phyloP scores from a whole-genome alignment of 2,797 vertebrate species.

The Anguilla anguilla region DNA sequence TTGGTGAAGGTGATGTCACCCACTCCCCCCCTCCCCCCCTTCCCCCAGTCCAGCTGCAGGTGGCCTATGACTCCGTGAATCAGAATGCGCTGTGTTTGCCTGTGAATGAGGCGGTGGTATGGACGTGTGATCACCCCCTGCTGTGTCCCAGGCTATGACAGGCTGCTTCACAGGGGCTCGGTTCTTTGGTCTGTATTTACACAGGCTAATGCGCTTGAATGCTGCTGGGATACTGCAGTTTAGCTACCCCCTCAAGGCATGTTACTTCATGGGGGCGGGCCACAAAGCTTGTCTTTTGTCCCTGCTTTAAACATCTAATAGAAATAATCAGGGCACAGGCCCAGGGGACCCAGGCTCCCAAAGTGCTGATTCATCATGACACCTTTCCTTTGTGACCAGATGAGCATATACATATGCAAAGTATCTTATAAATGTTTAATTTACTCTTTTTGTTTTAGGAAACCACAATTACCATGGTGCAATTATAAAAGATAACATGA shows the following conservation, averaged over 20 bases:
- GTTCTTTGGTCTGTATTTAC: conserved; percentile 4
- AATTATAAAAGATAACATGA: not conserved
- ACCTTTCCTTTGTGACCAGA: not conserved
- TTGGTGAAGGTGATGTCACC: conserved; percentile 58
- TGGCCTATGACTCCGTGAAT: conserved; percentile 63
- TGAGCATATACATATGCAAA: not conserved
- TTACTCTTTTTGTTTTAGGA: not conserved
- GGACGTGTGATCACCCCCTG: conserved; percentile 45
- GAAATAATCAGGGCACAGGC: not conserved
- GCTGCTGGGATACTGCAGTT: conserved; percentile 12
- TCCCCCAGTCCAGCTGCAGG: conserved; percentile 64
- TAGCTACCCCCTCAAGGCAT: conserved; percentile 3
- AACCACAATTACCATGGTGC: not conserved
- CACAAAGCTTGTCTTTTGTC: not conserved
- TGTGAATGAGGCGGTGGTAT: conserved; percentile 61
- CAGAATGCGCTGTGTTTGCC: conserved; percentile 67
- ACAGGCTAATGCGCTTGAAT: not conserved
- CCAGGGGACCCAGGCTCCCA: not conserved
- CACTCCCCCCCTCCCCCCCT: conserved; percentile 29
- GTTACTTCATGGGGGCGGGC: not conserved
- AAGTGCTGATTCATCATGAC: not conserved
- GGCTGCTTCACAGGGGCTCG: not conserved
- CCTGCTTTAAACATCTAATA: not conserved
- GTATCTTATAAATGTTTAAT: not conserved
- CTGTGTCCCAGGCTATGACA: conserved; percentile 26